Percentiles rank a stretch among this genome's conserved stretches.
These are phyloP conservation scores for Leptocoma aspasia DNA, from an alignment of 2,113 vertebrate species.

Conservation along the genomic window DNA sequence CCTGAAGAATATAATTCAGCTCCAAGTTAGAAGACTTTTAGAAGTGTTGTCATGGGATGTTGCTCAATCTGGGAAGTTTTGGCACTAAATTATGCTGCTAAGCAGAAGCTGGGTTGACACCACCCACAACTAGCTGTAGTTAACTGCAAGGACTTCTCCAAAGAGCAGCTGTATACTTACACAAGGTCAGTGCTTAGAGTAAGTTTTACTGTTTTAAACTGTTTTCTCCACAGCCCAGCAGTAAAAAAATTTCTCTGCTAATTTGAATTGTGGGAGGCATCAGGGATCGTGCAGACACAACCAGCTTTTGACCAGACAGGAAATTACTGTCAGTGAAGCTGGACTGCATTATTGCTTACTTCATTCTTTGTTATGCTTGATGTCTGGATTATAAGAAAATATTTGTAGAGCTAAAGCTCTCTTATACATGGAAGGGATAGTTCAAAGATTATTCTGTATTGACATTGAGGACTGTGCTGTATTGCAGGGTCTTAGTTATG, in stretches of 20 bases:
- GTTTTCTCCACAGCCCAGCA: background rate
- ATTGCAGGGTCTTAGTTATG: background rate
- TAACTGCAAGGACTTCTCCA: background rate
- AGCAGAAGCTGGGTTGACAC: background rate
- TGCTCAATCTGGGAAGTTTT: background rate
- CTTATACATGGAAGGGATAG: background rate
- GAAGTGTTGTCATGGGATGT: background rate
- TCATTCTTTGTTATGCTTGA: background rate
- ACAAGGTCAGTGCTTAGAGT: background rate
- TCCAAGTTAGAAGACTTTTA: background rate
- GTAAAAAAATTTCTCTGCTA: background rate
- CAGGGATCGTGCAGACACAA: background rate
- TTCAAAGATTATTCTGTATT: background rate
- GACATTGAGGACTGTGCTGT: background rate
- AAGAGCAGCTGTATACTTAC: background rate
- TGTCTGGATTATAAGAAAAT: conserved; percentile 12
- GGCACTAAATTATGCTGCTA: background rate
- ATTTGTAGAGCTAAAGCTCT: background rate
- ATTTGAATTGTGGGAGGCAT: background rate
- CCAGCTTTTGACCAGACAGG: background rate
- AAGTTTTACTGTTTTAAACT: background rate
- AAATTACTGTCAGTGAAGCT: background rate
- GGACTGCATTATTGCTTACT: background rate
- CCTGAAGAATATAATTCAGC: conserved; percentile 19
- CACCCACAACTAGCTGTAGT: background rate